phyloP scores from a whole-genome alignment of 1,140 invertebrate genomes.

The Temnothorax longispinosus region DNA sequence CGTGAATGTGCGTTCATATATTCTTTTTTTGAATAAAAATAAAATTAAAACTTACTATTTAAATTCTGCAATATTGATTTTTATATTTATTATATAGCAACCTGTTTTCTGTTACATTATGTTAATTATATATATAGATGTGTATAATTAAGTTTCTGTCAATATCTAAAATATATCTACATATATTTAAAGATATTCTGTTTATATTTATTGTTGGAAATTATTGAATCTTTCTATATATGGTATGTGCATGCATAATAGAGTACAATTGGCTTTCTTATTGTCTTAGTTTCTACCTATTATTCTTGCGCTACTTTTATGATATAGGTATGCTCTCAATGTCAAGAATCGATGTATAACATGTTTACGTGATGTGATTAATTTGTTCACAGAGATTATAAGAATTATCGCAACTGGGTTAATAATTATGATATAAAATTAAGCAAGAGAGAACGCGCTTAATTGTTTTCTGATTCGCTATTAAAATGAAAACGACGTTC shows the following conservation, averaged over 20 bases:
- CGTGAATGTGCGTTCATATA: neutral
- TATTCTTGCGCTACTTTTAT: slow-evolving; percentile 19
- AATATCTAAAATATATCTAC: neutral
- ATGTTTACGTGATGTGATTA: neutral
- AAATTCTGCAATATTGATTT: neutral
- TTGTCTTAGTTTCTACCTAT: slow-evolving; percentile 25
- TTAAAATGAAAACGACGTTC: slow-evolving; percentile 4
- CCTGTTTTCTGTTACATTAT: neutral
- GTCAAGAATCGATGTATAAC: neutral
- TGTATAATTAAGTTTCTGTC: neutral
- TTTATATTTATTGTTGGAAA: neutral
- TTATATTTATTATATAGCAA: neutral
- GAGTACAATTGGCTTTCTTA: neutral
- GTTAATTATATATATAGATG: neutral
- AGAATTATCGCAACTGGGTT: neutral
- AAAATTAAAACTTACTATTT: neutral
- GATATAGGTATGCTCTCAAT: neutral
- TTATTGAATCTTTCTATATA: neutral
- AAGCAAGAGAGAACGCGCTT: neutral
- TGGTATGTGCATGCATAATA: neutral
- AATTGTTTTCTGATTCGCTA: neutral
- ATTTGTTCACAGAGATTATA: neutral
- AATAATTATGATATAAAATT: slow-evolving; percentile 23
- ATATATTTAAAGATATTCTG: neutral
- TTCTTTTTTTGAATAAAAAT: neutral